phyloP scores from a whole-genome alignment of 2,888 invertebrate genomes.

The Temnothorax unifasciatus region DNA sequence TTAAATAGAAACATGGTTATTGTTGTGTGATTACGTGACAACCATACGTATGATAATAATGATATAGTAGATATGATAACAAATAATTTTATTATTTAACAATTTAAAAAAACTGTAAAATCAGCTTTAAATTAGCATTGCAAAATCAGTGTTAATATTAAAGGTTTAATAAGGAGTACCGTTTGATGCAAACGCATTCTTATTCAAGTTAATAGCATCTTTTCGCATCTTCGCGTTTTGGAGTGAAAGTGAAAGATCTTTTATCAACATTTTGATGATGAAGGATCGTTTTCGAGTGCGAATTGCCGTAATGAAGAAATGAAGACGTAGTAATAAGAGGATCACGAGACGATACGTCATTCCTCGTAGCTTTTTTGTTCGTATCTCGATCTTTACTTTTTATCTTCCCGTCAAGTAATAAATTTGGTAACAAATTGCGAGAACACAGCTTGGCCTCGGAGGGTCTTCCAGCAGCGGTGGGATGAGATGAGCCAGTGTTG shows the following conservation, averaged over 20 bases:
- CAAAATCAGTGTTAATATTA: not conserved
- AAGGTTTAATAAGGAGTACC: not conserved
- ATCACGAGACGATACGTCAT: slow-evolving; percentile 71
- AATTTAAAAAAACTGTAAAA: not conserved
- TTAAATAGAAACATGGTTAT: not conserved
- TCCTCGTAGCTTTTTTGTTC: slow-evolving; percentile 64
- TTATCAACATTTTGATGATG: slow-evolving; percentile 2
- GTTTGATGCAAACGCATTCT: not conserved
- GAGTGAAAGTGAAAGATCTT: not conserved
- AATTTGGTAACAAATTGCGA: slow-evolving; percentile 78
- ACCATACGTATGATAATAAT: not conserved
- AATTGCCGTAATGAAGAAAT: slow-evolving; percentile 54
- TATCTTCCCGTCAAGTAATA: slow-evolving; percentile 73
- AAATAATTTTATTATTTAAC: not conserved
- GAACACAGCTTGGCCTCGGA: slow-evolving; percentile 74
- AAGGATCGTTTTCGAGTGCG: slow-evolving; percentile 23
- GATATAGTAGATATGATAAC: not conserved
- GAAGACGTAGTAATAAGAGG: slow-evolving; percentile 71
- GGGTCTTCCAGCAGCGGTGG: slow-evolving; percentile 49
- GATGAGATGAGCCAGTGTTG: slow-evolving; percentile 58
- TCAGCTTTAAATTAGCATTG: not conserved
- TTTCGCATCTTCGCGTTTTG: not conserved
- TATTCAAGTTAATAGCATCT: not conserved
- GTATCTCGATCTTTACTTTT: slow-evolving; percentile 70
- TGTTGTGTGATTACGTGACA: not conserved